Evolutionary conservation across 37 sponge, comb jelly and placozoan species (phyloP), one percentile per base, ranked within the genome.

Genomic region (Crambe crambe): DNA sequence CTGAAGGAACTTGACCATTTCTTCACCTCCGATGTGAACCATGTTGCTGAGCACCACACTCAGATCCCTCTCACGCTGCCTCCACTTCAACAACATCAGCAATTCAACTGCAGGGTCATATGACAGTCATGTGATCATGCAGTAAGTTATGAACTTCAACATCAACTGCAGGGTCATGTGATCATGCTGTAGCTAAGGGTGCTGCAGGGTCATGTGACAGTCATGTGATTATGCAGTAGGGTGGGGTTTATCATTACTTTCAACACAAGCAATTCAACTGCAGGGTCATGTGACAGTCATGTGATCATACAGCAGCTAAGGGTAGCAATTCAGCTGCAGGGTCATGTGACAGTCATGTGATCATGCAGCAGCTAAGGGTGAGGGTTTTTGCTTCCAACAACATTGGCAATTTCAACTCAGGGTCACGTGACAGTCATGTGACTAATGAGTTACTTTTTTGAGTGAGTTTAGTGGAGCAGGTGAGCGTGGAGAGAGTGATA

Each of bases 401-500:
- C n/a, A n/a, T n/a, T n/a, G n/a, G n/a, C n/a, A n/a, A n/a, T n/a
- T n/a, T n/a, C n/a, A n/a, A n/a, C n/a, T n/a, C n/a, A 58, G 3
- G 26, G 25, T 58, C 59, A 58, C 59, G 2, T 58, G 59, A 4
- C 17, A 3, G 34, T 9, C 67, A 66, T 36, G 37, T 66, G 34
- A 66, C 6, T 26, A 66, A 9, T 15, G 31, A 44, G 79, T 69
- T 47, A 90, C 90, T 76, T 29, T 77, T 86, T 70, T 91, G 91
- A 25, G 91, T 91, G 59, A 91, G 82, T 60, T 91, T 91, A 23
- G 91, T 91, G 71, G 91, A 91, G 80, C 91, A 91, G 72, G 73
- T 78, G 1, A 86, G 47, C 35, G 83, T 91, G 23, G 87, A 86
- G 2, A 91, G 30, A 30, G 27, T 63, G 18, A 91, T 34, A 54